Evolutionary conservation across 2,113 vertebrate species (phyloP), one percentile per base, ranked within the genome.

Genomic region (Anhinga rufa): DNA sequence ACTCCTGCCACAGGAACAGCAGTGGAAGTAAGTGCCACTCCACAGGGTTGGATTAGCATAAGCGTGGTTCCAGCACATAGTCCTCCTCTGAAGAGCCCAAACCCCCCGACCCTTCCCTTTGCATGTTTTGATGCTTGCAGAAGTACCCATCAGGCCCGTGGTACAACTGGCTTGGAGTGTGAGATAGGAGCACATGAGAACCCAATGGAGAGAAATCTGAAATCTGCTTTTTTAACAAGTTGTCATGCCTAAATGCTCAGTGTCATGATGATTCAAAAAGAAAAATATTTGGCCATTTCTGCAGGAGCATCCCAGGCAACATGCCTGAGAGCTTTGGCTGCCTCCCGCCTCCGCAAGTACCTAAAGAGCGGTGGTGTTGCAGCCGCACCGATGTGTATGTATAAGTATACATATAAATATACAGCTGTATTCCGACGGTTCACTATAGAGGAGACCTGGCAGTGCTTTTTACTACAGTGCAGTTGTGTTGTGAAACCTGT

Each of bases 321-420:
- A 2, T 26, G 9, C 17, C n/a, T 0, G 1, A 34, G 93, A 31
- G 83, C 55, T n/a, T 1, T 4, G 7, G 9, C 20, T 48, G 77
- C 49, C 34, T 12, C 49, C 29, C 3, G 0, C 9, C 82, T 17
- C 29, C 5, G 0, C 3, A 1, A 1, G 44, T 14, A 5, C n/a
- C 70, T 2, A 0, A 1, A 0, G 1, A 32, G 16, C 2, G 1
- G 20, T 1, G 32, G 18, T 3, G 42, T 0, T 24, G 55, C 44
- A 4, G 2, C n/a, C 34, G 1, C 48, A 2, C 17, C 15, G 3
- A 2, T 2, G 62, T 0, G 31, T 1, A 0, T 29, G 46, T 4
- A 6, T 1, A 4, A 14, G 28, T 4, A 7, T 14, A 4, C 40
- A 2, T 15, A 0, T 2, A 0, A 8, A 2, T 3, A 7, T 2